These are phyloP conservation scores for Mystacornis crossleyi DNA, from an alignment of 2,113 vertebrate genomes.

Conservation along the genomic window DNA sequence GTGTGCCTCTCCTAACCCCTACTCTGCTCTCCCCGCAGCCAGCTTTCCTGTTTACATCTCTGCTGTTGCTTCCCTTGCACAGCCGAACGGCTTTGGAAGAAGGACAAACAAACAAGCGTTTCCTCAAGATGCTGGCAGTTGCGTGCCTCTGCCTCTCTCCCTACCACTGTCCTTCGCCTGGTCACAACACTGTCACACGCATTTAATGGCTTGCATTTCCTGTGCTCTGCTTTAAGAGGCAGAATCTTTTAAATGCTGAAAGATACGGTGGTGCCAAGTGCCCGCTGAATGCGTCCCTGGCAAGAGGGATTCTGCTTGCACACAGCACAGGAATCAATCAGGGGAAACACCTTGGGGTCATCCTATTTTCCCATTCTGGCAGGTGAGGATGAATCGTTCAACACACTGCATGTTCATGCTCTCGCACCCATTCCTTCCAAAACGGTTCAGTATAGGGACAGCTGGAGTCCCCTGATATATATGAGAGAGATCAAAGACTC, in stretches of 20 bases:
- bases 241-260: neutral
- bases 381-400: neutral
- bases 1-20: neutral
- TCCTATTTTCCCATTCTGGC: neutral
- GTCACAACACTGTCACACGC: neutral
- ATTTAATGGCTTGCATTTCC: neutral
- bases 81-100: neutral
- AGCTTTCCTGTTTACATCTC: slow-evolving; percentile 52
- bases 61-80: neutral
- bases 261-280: rapidly evolving
- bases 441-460: neutral
- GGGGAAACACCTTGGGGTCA: neutral
- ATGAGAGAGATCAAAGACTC: neutral
- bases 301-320: neutral
- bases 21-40: neutral
- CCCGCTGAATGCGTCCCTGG: rapidly evolving
- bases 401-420: rapidly evolving
- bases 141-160: neutral
- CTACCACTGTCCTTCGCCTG: neutral
- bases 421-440: neutral
- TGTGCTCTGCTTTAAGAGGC: neutral
- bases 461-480: neutral
- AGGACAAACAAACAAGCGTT: neutral
- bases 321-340: neutral
- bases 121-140: slow-evolving; percentile 12